phyloP scores from a whole-genome alignment of 2,113 vertebrate genomes.

The Strix aluco region DNA sequence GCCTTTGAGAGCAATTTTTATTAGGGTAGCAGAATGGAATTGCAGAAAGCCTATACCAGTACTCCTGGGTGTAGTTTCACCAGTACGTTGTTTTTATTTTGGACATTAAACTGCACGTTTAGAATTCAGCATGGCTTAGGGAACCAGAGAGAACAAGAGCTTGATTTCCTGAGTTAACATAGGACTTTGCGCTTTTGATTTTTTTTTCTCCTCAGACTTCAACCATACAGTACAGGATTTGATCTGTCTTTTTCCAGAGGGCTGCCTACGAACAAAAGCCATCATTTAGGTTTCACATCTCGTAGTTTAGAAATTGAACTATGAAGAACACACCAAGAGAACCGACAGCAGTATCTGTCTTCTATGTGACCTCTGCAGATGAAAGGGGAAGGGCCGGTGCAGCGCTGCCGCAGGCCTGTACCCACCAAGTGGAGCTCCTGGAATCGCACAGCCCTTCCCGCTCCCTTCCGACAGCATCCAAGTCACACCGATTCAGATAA shows the following conservation, averaged over 20 bases:
- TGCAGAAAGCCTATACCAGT: slow-evolving; percentile 72
- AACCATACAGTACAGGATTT: background rate
- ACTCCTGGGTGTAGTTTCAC: slow-evolving; percentile 40
- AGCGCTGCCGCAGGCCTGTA: background rate
- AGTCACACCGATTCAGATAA: background rate
- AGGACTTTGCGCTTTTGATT: background rate
- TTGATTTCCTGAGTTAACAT: slow-evolving; percentile 70
- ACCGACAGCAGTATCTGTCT: background rate
- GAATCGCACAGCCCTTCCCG: background rate
- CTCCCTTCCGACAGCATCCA: background rate
- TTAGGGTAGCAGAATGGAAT: slow-evolving; percentile 76
- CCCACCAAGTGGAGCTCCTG: background rate
- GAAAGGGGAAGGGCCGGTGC: background rate
- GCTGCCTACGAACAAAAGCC: background rate
- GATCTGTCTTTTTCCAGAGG: background rate
- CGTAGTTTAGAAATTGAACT: background rate
- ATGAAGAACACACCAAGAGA: background rate
- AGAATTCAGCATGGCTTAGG: slow-evolving; percentile 60
- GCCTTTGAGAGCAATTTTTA: slow-evolving; percentile 76
- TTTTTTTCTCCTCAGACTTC: slow-evolving; percentile 14
- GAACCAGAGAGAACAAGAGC: slow-evolving; percentile 48
- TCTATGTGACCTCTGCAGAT: background rate
- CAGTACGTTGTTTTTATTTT: background rate
- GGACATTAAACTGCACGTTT: slow-evolving; percentile 38
- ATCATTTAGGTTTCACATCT: background rate